A percentile compares a stretch with the other conserved stretches of the same genome.
These are phyloP conservation scores for Apostichopus leukothele DNA, from an alignment of 53 echinoderm and acorn worm species.

Conservation along the genomic window DNA sequence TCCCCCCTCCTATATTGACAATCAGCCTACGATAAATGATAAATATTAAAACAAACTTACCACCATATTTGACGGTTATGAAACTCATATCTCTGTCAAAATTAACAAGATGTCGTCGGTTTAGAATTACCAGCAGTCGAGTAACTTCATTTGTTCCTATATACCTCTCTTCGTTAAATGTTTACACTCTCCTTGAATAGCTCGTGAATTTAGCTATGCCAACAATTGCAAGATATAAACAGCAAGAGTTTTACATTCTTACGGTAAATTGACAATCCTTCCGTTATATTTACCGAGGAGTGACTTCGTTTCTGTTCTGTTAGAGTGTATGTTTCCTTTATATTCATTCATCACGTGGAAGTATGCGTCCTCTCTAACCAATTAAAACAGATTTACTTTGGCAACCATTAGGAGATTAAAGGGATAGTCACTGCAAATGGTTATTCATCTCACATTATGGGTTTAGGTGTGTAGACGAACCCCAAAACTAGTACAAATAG, in stretches of 20 bases:
- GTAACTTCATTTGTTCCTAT: too few relatives aligned
- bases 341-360: not conserved
- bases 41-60: slow-evolving; percentile 55
- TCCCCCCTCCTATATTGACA: too few relatives aligned
- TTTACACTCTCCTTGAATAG: not conserved
- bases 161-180: too few relatives aligned
- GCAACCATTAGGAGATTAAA: too few relatives aligned
- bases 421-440: too few relatives aligned
- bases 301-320: not conserved
- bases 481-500: too few relatives aligned
- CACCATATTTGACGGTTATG: slow-evolving; percentile 89
- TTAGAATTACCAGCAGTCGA: too few relatives aligned
- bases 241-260: slow-evolving; percentile 18
- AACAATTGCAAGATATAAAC: not conserved
- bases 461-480: too few relatives aligned
- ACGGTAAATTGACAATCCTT: slow-evolving; percentile 19
- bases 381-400: not conserved
- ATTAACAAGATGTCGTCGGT: too few relatives aligned
- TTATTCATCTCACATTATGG: too few relatives aligned
- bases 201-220: not conserved
- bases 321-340: not conserved
- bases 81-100: slow-evolving; percentile 60
- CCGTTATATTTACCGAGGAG: not conserved
- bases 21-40: not conserved
- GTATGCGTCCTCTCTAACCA: not conserved